phyloP scores from a whole-genome alignment of 2,888 invertebrate genomes.

The Crematogaster levior region DNA sequence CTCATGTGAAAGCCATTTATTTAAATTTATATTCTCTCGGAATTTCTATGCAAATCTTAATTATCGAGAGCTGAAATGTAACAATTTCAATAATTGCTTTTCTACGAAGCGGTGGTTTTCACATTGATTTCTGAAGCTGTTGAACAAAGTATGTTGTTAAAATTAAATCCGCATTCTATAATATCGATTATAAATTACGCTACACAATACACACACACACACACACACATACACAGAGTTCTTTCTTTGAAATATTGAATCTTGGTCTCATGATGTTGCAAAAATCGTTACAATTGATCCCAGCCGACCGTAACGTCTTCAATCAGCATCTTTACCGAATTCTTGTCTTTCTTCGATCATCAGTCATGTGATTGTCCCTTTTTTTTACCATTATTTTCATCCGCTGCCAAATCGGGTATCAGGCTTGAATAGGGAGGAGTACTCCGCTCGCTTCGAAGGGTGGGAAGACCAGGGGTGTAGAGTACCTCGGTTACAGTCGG shows the following conservation, averaged over 20 bases:
- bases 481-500: slow-evolving; percentile 64
- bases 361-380: slow-evolving; percentile 37
- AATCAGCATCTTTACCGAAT: slow-evolving; percentile 23
- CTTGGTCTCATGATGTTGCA: not conserved
- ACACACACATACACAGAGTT: not conserved
- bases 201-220: no score
- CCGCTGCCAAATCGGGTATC: slow-evolving; percentile 28
- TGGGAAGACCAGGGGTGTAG: not conserved
- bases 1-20: slow-evolving; percentile 5
- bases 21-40: slow-evolving; percentile 26
- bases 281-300: slow-evolving; percentile 13
- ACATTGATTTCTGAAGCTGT: not conserved
- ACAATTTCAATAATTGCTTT: not conserved
- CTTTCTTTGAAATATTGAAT: not conserved
- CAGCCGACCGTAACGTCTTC: slow-evolving; percentile 22
- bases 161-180: not conserved
- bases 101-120: not conserved
- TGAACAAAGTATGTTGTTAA: not conserved
- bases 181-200: not conserved
- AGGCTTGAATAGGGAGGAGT: slow-evolving; percentile 47
- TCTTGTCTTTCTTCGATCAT: slow-evolving; percentile 34
- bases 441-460: slow-evolving; percentile 10
- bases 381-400: slow-evolving; percentile 43
- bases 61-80: not conserved
- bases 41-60: slow-evolving; percentile 41